These are phyloP conservation scores for Nymphalis io DNA, from an alignment of 1,140 invertebrate species.

Conservation along the genomic window DNA sequence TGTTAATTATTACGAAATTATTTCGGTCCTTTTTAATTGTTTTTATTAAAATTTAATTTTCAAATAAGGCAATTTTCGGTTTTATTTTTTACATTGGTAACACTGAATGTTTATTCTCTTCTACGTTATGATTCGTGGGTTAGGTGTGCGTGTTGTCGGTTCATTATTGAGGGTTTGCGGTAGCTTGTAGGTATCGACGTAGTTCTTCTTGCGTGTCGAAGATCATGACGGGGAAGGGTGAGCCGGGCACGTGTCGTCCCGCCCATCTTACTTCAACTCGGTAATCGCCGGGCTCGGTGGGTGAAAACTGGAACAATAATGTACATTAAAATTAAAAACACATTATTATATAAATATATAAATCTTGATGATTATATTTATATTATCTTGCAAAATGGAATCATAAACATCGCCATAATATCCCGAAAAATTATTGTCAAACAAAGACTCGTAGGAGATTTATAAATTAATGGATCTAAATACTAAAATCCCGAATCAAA, in stretches of 20 bases:
- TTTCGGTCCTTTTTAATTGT: no score
- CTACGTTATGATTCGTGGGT: background rate
- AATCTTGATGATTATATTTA: no score
- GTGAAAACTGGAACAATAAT: slow-evolving; percentile 86
- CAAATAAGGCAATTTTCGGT: background rate
- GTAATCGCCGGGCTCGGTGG: slow-evolving; percentile 99
- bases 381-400: no score
- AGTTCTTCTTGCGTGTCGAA: slow-evolving; percentile 99
- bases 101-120: background rate
- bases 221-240: slow-evolving; percentile 99
- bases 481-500: no score
- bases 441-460: no score
- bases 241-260: slow-evolving; percentile 97
- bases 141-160: background rate
- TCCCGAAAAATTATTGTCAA: no score
- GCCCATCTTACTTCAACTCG: slow-evolving; percentile 99
- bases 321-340: no score
- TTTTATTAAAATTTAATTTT: no score
- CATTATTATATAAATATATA: no score
- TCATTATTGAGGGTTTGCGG: slow-evolving; percentile 31
- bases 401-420: no score
- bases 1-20: no score
- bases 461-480: no score
- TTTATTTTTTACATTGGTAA: slow-evolving; percentile 5
- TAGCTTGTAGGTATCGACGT: slow-evolving; percentile 80